Conservation (phyloP, 2,113 vertebrate genomes). For the Columbina picui region DNA sequence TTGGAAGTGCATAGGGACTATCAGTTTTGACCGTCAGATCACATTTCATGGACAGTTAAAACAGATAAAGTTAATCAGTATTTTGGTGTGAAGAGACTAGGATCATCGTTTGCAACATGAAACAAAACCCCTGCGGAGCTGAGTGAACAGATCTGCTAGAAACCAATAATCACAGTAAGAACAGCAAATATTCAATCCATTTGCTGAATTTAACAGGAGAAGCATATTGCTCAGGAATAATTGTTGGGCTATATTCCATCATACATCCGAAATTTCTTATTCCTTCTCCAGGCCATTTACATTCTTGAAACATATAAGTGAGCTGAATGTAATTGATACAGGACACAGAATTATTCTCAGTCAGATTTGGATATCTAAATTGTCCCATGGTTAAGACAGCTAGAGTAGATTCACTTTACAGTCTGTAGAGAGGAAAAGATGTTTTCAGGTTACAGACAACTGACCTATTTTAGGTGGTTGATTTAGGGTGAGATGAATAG, state of each 20-base stretch:
- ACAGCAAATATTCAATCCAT: neutral
- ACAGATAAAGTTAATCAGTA: neutral
- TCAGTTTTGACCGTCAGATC: neutral
- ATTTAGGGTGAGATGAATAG: neutral
- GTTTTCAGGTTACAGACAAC: neutral
- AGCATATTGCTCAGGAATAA: neutral
- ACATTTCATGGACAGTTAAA: neutral
- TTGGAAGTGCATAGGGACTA: neutral
- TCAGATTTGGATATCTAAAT: neutral
- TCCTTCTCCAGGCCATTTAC: neutral
- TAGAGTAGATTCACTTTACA: neutral
- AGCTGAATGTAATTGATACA: neutral
- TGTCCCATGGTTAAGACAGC: neutral
- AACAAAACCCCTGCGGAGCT: neutral
- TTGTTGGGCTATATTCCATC: neutral
- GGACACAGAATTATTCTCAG: neutral
- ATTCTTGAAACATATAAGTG: neutral
- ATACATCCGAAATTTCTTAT: neutral
- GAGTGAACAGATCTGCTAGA: neutral
- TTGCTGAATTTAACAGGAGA: neutral
- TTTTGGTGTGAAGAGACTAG: neutral
- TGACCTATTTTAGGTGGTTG: neutral
- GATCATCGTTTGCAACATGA: neutral
- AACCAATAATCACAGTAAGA: neutral
- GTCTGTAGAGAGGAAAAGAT: neutral